phyloP scores from a whole-genome alignment of 2,113 vertebrate genomes.

The Pygoscelis antarcticus region DNA sequence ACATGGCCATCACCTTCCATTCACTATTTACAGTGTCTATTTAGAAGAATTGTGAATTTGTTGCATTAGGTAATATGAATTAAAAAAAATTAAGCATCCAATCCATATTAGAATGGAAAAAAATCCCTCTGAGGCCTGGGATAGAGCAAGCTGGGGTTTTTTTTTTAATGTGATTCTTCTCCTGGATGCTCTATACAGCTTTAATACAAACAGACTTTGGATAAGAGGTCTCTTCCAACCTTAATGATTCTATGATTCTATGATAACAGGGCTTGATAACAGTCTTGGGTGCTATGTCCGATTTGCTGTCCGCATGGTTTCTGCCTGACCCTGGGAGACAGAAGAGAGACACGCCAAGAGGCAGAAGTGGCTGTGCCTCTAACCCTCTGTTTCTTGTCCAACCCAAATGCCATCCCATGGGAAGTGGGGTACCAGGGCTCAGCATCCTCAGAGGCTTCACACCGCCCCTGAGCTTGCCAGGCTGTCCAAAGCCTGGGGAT shows the following conservation, averaged over 20 bases:
- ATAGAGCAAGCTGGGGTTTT: not conserved
- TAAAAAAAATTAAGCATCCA: not conserved
- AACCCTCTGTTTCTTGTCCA: not conserved
- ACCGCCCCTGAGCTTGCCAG: not conserved
- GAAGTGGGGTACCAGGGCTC: not conserved
- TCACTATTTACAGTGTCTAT: not conserved
- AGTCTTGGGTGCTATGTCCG: rapidly evolving
- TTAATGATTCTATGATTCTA: too few relatives aligned
- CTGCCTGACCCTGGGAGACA: not conserved
- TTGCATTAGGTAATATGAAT: not conserved
- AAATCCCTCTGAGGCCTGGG: not conserved
- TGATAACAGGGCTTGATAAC: not conserved
- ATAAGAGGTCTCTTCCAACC: not conserved
- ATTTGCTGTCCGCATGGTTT: not conserved
- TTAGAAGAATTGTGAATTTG: not conserved
- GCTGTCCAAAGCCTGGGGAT: not conserved
- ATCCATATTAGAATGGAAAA: not conserved
- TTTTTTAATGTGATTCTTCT: not conserved
- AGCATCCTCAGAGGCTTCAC: not conserved
- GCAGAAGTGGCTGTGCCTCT: not conserved
- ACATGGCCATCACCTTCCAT: not conserved
- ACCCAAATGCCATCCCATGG: rapidly evolving
- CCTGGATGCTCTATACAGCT: not conserved
- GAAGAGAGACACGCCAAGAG: not conserved
- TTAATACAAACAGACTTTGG: not conserved